These are phyloP conservation scores for Acleris holmiana DNA, from an alignment of 2,888 invertebrate species.

Conservation along the genomic window DNA sequence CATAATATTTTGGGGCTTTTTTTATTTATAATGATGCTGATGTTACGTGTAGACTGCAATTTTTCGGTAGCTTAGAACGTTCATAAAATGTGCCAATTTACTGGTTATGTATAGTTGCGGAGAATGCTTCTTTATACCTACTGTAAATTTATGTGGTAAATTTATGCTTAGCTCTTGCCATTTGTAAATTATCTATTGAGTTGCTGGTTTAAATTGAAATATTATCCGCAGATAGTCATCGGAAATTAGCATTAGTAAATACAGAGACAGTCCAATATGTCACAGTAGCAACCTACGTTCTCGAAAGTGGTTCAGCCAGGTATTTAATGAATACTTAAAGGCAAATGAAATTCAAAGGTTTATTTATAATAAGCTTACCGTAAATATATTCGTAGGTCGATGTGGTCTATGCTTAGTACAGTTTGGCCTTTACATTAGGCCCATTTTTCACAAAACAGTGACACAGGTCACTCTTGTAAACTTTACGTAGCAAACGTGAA, in stretches of 20 bases:
- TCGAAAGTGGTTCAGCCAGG: background rate
- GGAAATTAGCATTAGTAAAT: constrained; percentile 1
- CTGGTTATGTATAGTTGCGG: constrained; percentile 6
- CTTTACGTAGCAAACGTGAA: too few relatives aligned
- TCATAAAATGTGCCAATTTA: constrained; percentile 32
- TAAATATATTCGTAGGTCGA: too few relatives aligned
- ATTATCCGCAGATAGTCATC: background rate
- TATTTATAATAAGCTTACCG: too few relatives aligned
- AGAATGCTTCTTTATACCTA: background rate
- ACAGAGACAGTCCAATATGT: background rate
- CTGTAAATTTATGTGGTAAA: background rate
- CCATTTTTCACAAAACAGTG: too few relatives aligned
- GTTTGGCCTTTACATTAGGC: too few relatives aligned
- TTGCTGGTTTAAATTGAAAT: background rate
- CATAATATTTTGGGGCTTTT: constrained; percentile 62
- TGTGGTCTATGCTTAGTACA: too few relatives aligned
- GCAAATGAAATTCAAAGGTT: background rate
- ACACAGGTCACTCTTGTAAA: too few relatives aligned
- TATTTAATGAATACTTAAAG: background rate
- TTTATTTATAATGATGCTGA: constrained; percentile 51
- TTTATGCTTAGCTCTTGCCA: background rate
- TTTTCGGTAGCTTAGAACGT: constrained; percentile 38
- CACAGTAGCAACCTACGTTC: background rate
- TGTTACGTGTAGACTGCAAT: constrained; percentile 47
- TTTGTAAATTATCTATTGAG: background rate